Evolutionary conservation across 2,888 invertebrate species (phyloP), one percentile per base, ranked within the genome.

Genomic region (Melieria picta): DNA sequence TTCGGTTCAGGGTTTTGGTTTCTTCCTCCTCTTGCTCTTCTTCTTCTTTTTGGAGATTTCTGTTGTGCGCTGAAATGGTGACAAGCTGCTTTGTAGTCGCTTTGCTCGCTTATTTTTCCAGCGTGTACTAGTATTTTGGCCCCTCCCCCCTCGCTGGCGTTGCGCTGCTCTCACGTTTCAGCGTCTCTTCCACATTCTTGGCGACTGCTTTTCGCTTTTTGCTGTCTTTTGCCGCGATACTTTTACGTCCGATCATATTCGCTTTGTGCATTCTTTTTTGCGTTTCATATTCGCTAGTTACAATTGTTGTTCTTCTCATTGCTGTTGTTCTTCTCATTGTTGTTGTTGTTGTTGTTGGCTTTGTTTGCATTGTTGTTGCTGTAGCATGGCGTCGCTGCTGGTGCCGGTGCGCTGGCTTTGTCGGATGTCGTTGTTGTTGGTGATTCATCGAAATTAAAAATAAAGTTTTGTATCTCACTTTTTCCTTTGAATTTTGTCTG

Each of bases 391-490:
- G 60, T 67, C 61, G 42, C 50, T 66, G 48, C 55, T 46, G 13
- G 50, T 52, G 64, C 46, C 55, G 45, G 13, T 65, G 65, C 43
- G 65, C 43, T 62, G 7, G 4, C 9, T 42, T 10, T 43, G 30
- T 42, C 57, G 48, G 43, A n/a, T 56, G 11, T 57, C 60, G 4
- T 50, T 60, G 46, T 11, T 65, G 46, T 55, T 55, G 48, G 62
- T 72, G 67, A 72, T 72, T 72, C 71, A 72, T 67, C 71, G 71
- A 64, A 67, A 46, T 67, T 72, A 67, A 62, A 72, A 72, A 67
- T 67, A 72, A 61, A 65, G 45, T 45, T 63, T 57, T 50, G 52
- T 67, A 50, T 65, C 48, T 70, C 56, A 9, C 16, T 50, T 58
- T 63, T 63, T 65, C 16, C 45, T 6, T 62, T 61, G 62, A 57